Evolutionary conservation across 2,888 invertebrate species (phyloP).

Genomic region (Leptinotarsa juncta): DNA sequence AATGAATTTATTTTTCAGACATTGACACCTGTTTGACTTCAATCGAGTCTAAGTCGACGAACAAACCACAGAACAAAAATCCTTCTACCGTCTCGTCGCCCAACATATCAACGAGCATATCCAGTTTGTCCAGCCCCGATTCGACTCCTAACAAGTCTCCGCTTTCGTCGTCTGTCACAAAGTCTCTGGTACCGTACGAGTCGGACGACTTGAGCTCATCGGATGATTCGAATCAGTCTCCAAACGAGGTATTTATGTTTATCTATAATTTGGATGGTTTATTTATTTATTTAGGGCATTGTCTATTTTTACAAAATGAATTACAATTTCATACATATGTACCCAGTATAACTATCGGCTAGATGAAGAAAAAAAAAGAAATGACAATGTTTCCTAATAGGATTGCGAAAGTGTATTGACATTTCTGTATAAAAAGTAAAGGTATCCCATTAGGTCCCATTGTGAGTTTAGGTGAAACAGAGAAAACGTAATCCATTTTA

Average conservation of each 20-base stretch:
- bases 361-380: too few species aligned
- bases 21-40: constrained; percentile 41
- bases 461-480: too few species aligned
- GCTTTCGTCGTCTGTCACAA: constrained; percentile 46
- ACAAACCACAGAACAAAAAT: constrained; percentile 32
- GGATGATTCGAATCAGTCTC: constrained; percentile 58
- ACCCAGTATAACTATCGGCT: too few species aligned
- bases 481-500: too few species aligned
- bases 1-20: constrained; percentile 20
- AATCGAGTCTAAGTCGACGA: constrained; percentile 24
- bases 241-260: constrained; percentile 30
- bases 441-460: too few species aligned
- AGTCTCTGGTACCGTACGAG: constrained; percentile 64
- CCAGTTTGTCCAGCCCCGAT: constrained; percentile 44
- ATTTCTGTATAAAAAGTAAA: too few species aligned
- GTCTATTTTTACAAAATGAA: too few species aligned
- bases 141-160: constrained; percentile 33
- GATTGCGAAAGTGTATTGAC: too few species aligned
- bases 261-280: background rate
- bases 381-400: too few species aligned
- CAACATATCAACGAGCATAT: constrained; percentile 46
- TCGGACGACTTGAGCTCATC: constrained; percentile 62
- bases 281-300: background rate
- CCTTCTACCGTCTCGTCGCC: constrained; percentile 37
- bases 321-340: too few species aligned